Conservation (phyloP, 2,113 vertebrate species). For the Myotis yumanensis region DNA sequence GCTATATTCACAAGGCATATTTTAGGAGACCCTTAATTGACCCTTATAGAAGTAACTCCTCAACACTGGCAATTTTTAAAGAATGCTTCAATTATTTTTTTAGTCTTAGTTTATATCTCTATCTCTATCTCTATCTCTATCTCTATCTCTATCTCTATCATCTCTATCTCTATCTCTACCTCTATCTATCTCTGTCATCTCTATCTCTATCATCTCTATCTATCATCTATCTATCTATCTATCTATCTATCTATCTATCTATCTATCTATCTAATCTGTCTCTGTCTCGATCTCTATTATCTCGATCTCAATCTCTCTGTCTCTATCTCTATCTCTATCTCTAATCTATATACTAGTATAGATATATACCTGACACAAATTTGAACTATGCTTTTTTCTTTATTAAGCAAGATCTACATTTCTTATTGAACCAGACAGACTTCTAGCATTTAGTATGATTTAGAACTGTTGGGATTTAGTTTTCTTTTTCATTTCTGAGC, state of each 20-base stretch:
- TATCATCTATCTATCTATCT: too few species aligned
- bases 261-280: too few species aligned
- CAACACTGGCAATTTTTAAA: neutral
- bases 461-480: neutral
- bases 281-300: too few species aligned
- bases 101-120: neutral
- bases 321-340: too few species aligned
- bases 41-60: neutral
- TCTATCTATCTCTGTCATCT: too few species aligned
- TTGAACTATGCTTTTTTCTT: neutral
- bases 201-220: too few species aligned
- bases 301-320: too few species aligned
- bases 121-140: neutral
- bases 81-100: neutral
- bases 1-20: neutral
- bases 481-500: neutral
- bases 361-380: neutral
- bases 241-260: too few species aligned
- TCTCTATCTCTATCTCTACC: too few species aligned
- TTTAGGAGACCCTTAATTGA: neutral
- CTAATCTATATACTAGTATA: neutral
- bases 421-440: neutral
- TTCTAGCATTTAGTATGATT: neutral
- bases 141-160: neutral
- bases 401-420: neutral